Base-by-base conservation (phyloP, 2,888 invertebrate species). In the Dioctria linearis region DNA sequence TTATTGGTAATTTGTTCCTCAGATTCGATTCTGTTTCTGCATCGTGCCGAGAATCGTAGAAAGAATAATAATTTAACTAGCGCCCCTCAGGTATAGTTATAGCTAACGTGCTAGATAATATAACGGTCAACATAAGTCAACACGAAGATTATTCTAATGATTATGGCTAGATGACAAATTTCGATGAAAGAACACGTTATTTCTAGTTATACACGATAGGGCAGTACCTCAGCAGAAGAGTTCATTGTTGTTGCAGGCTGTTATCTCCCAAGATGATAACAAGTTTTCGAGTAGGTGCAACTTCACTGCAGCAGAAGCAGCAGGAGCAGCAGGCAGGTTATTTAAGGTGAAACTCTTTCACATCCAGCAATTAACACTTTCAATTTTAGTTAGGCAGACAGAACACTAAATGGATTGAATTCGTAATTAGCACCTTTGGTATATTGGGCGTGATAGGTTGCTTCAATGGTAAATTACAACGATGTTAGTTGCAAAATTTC, bases 101-200 rank as follows among this genome's bases (percentile, higher is more conserved):
- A 42, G 43, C 59, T n/a, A 13, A 39, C 13, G 43, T 39, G 57
- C 42, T 57, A 40, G 59, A 42, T 42, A 25, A 25, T 25, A 25
- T 25, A 25, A 66, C 11, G 43, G 5, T 4, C 43, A n/a, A 43
- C 8, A 40, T 40, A 75, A 75, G 57, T 59, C 73, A 59, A 75
- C 59, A 59, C 57, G 59, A 11, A 59, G 59, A 75, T 75, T 75
- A 75, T 75, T 75, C 73, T 75, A 75, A 75, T 75, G 73, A 59
- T 59, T 75, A 75, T 75, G 59, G 59, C 59, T 57, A 42, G 73
- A 59, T 75, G 73, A 75, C 73, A 75, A 75, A 75, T 75, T 75
- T 59, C 59, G 73, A 57, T 40, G 59, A 43, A 69, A 69, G 69
- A 69, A 37, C 51, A 37, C 37, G 39, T 69, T 51, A 25, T 25